Evolutionary conservation across 2,113 vertebrate genomes (phyloP).

Genomic region (Gymnorhina tibicen): DNA sequence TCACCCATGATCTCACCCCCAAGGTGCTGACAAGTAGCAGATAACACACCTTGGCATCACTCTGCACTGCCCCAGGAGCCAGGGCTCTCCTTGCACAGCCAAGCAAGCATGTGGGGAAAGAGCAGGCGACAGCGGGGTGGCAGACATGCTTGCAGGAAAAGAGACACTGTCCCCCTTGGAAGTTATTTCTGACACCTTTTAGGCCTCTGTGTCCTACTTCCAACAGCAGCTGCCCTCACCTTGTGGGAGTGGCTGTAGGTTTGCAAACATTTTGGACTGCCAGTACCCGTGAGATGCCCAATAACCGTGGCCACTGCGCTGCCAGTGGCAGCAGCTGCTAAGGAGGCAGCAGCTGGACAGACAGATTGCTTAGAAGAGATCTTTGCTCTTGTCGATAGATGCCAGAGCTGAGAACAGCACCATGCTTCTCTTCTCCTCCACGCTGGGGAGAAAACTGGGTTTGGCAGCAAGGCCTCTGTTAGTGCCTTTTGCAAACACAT

Average conservation of each 20-base stretch:
- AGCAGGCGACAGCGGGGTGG: not conserved
- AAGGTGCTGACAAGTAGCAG: not conserved
- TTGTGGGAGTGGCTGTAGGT: not conserved
- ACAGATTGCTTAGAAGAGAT: not conserved
- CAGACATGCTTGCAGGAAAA: not conserved
- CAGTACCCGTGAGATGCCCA: not conserved
- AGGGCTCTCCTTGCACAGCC: not conserved
- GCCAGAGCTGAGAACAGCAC: not conserved
- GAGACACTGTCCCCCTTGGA: not conserved
- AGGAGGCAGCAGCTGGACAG: not conserved
- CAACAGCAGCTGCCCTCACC: not conserved
- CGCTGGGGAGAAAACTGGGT: not conserved
- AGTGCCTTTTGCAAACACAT: not conserved
- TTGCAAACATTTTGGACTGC: not conserved
- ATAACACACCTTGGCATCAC: not conserved
- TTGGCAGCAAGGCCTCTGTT: not conserved
- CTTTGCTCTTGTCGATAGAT: not conserved
- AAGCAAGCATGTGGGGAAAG: not conserved
- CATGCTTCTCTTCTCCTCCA: not conserved
- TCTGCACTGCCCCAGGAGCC: not conserved
- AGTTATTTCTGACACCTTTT: not conserved
- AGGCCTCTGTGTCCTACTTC: not conserved
- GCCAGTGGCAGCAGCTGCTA: not conserved
- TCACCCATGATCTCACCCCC: not conserved
- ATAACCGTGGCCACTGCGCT: accelerated